Evolutionary conservation across 2,797 vertebrate species (phyloP).

Genomic region (Acanthiza pusilla): DNA sequence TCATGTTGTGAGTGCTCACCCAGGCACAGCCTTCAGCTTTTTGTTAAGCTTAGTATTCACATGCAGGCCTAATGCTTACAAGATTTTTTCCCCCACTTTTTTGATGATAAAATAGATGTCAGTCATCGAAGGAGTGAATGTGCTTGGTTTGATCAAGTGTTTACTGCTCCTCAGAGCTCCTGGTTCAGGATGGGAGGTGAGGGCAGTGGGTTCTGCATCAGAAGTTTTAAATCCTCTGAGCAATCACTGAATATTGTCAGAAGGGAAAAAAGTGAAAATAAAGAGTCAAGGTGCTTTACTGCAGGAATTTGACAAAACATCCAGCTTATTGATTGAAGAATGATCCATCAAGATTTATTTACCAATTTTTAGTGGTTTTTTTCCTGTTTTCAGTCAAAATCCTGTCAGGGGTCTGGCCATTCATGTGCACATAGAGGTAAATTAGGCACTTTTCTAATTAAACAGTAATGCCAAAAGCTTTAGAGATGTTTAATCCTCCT

Average conservation of each 20-base stretch:
- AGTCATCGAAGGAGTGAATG: neutral
- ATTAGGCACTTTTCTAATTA: neutral
- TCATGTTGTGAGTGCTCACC: neutral
- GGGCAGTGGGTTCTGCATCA: neutral
- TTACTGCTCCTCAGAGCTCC: neutral
- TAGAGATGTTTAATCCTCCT: neutral
- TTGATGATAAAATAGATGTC: neutral
- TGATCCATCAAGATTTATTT: neutral
- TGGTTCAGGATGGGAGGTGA: neutral
- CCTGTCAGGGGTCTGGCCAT: neutral
- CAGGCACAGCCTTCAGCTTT: neutral
- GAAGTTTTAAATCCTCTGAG: neutral
- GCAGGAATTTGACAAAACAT: neutral
- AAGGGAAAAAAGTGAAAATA: neutral
- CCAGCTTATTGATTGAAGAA: neutral
- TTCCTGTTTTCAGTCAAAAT: neutral
- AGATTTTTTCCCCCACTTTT: neutral
- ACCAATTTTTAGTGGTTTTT: fast-evolving
- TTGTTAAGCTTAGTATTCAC: neutral
- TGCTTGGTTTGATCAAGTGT: neutral
- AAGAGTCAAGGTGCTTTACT: neutral
- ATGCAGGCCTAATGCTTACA: neutral
- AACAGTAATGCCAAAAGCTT: neutral
- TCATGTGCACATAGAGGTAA: neutral
- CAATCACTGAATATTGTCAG: neutral